Conservation (phyloP, 2,888 invertebrate species). For the Campaea margaritaria region DNA sequence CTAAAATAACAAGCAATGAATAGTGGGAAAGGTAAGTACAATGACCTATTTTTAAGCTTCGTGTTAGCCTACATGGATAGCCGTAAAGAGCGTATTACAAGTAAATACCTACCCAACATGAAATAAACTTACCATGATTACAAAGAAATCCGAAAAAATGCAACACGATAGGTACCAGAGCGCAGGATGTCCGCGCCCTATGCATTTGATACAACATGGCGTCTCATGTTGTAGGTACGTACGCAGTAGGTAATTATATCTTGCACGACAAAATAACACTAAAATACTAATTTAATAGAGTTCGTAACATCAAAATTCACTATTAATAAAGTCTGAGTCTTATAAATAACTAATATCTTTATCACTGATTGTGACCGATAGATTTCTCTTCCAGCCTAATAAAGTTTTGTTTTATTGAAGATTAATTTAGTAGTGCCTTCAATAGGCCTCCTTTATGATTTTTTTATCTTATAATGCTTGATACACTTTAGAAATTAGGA, state of each 20-base stretch:
- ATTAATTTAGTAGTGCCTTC: neutral
- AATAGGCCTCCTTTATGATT: neutral
- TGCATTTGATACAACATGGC: constrained; percentile 72
- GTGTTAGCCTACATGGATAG: neutral
- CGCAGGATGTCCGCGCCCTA: constrained; percentile 70
- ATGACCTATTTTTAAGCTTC: neutral
- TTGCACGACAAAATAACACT: constrained; percentile 53
- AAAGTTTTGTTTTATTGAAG: neutral
- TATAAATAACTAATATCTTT: constrained; percentile 27
- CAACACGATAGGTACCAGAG: constrained; percentile 49
- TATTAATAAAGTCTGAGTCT: constrained; percentile 40
- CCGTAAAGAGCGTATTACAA: neutral
- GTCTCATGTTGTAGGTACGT: constrained; percentile 54
- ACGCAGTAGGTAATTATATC: constrained; percentile 39
- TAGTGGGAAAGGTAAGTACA: no score
- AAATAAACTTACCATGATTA: constrained; percentile 72
- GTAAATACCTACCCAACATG: neutral
- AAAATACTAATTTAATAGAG: constrained; percentile 45
- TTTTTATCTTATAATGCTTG: constrained; percentile 6
- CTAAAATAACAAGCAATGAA: no score
- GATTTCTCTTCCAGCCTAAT: constrained; percentile 1
- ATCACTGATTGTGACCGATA: constrained; percentile 20
- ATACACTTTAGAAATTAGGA: constrained; percentile 13
- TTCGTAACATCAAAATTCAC: constrained; percentile 39
- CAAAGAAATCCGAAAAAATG: constrained; percentile 51